Evolutionary conservation across 2,888 invertebrate species (phyloP), one percentile per base, ranked within the genome.

Genomic region (Ormyrus thymus): DNA sequence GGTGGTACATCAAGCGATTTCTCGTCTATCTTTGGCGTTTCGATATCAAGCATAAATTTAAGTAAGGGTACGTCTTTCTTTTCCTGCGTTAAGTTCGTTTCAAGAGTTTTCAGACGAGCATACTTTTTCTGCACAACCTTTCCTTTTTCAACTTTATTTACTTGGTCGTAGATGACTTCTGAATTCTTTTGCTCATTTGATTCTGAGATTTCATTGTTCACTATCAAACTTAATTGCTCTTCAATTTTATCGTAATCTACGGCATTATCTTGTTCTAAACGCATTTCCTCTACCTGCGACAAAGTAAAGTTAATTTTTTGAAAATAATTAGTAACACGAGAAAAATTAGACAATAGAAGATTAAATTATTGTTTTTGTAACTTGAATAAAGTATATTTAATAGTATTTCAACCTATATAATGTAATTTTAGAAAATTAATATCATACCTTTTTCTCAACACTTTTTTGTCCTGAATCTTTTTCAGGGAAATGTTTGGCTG

Each of bases 71-170:
- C 48, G 9, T 5, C n/a, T 59, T 58, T 73, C 15, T 51, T 65
- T 15, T 59, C 46, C 7, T 62, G 15, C 1, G 64, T 43, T 1
- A 72, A 29, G 15, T 61, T 76, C 1, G 68, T 73, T 7, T 78
- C 73, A 46, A 81, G 72, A 6, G 81, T 81, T n/a, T 72, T 69
- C 1, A 81, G 9, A 0, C 76, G 72, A 0, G 81, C 81, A 11
- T 81, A 81, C 55, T 81, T 81, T 46, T 81, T 81, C 45, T 76
- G 51, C 0, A 79, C 76, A 8, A 81, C n/a, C 29, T 69, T 69
- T n/a, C 81, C 81, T 7, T 45, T 3, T 15, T 78, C 78, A 0
- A 79, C 6, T 29, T 70, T 76, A 13, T 43, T 77, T 7, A 81
- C 76, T n/a, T 62, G 59, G 13, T 81, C 81, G 29, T 81, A 81